These are phyloP conservation scores for Montipora capricornis DNA, from an alignment of 64 coral and sea anemone species.

Conservation along the genomic window DNA sequence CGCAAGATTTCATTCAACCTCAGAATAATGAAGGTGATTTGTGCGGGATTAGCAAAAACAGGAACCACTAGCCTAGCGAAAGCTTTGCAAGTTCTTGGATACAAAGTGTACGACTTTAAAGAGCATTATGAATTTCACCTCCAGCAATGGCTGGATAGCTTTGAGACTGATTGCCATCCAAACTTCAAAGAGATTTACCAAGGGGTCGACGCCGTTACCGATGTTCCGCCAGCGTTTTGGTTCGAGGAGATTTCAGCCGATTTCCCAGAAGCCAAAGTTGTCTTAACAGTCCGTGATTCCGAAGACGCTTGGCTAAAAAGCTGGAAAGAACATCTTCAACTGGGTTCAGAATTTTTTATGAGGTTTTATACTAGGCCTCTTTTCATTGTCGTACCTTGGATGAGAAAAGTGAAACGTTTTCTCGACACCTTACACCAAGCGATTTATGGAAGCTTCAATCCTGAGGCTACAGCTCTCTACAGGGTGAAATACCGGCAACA, in stretches of 20 bases:
- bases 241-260: conserved; percentile 21
- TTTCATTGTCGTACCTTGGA: not conserved
- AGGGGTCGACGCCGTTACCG: conserved; percentile 22
- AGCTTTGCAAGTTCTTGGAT: conserved; percentile 18
- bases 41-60: conserved; percentile 25
- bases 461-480: conserved; percentile 5
- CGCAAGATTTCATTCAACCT: not conserved
- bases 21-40: conserved; percentile 28
- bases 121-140: not conserved
- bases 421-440: not conserved
- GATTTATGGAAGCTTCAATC: not conserved
- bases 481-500: conserved; percentile 21
- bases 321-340: conserved; percentile 19
- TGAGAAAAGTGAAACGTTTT: not conserved
- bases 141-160: not conserved
- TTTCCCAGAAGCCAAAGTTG: conserved; percentile 21
- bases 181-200: conserved; percentile 42
- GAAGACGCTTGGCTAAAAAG: conserved; percentile 23
- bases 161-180: conserved; percentile 1
- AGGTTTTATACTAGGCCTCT: too few species aligned
- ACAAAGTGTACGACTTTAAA: conserved; percentile 17
- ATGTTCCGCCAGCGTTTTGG: conserved; percentile 11
- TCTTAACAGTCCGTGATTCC: conserved; percentile 20
- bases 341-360: not conserved
- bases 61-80: not conserved